Evolutionary conservation across 2,113 vertebrate species (phyloP), one percentile per base, ranked within the genome.

Genomic region (Dasypus novemcinctus): DNA sequence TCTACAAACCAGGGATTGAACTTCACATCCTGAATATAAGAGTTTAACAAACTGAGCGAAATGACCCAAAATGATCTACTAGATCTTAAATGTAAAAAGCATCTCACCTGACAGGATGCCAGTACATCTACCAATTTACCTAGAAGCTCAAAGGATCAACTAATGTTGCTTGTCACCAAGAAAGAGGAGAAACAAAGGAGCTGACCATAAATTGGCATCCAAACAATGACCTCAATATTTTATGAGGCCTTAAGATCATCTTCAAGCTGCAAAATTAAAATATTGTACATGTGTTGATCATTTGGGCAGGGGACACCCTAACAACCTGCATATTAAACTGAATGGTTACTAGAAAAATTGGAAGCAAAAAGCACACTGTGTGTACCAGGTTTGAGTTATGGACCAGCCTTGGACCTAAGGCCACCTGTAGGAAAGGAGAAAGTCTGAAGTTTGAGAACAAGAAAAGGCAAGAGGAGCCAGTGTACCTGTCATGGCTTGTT

Each of bases 401-500:
- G 6, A 31, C 2, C 25, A 64, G 33, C 2, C 43, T 72, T 43
- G 66, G 12, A 76, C 89, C 86, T 33, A 91, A 43, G 82, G 41
- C 21, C 78, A 80, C 27, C 59, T 75, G 49, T 14, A 91, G 75
- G n/a, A 74, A 43, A 89, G 17, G n/a, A 76, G 4, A 25, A 82
- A 38, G 1, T 64, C 23, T 49, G 13, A 43, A 66, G 7, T 2
- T 46, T 82, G 38, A 69, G 3, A 1, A 11, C 29, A 68, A 80
- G 54, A 49, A 43, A 95, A 80, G 15, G 43, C 1, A 12, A 14
- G 1, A 0, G 4, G 31, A 18, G 4, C 1, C 64, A n/a, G 1
- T n/a, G 89, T 99, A 99, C 99, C 99, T 98, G 99, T 99, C 98
- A 99, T 98, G 17, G 98, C 98, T 97, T 99, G 98, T 94, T 99